phyloP scores from a whole-genome alignment of 2,113 vertebrate species.

The Calonectris borealis region DNA sequence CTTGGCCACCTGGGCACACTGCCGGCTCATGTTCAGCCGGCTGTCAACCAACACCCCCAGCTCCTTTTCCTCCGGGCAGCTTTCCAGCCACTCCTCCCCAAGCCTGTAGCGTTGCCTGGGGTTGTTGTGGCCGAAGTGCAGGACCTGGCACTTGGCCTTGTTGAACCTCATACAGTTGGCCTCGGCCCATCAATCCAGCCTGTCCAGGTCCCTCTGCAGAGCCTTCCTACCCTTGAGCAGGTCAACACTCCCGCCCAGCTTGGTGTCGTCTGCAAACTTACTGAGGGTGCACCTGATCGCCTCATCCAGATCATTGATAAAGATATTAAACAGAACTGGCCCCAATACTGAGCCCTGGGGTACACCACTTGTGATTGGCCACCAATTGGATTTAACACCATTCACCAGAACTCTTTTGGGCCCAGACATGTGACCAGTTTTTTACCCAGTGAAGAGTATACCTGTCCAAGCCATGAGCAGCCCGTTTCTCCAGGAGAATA shows the following conservation, averaged over 20 bases:
- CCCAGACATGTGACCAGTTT: not conserved
- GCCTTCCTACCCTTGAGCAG: not conserved
- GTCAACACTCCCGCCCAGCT: not conserved
- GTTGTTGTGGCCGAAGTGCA: not conserved
- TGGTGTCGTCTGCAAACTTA: not conserved
- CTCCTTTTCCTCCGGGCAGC: accelerated
- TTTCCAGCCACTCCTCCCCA: not conserved
- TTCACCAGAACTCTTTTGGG: not conserved
- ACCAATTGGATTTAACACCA: not conserved
- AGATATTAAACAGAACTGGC: not conserved
- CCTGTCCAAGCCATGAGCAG: not conserved
- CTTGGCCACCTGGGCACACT: not conserved
- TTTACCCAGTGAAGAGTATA: not conserved
- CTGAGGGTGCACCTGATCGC: accelerated
- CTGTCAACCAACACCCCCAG: accelerated
- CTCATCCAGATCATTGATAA: not conserved
- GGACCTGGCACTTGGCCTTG: accelerated
- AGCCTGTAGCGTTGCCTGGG: accelerated
- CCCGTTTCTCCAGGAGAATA: not conserved
- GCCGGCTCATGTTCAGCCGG: accelerated
- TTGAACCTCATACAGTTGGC: accelerated
- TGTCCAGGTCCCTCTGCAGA: not conserved
- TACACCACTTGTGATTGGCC: accelerated
- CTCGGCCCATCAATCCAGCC: accelerated
- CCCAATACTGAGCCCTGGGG: not conserved